phyloP scores from a whole-genome alignment of 2,888 invertebrate genomes.

The Synanthedon myopaeformis region DNA sequence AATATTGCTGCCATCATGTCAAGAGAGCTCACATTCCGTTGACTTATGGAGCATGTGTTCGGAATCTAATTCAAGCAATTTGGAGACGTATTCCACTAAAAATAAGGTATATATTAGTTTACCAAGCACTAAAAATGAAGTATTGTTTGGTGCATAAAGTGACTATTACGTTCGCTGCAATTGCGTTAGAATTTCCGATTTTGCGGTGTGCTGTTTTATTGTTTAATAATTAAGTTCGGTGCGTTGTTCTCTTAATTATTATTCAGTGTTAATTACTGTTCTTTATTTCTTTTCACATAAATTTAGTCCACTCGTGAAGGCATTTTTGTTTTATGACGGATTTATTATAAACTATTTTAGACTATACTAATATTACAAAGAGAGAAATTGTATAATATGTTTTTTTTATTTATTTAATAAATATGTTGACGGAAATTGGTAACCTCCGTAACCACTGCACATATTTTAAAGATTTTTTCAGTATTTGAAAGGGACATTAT shows the following conservation, averaged over 20 bases:
- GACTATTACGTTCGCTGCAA: conserved; percentile 7
- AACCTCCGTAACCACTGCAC: too few species aligned
- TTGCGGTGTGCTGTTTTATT: neutral
- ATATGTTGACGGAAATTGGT: too few species aligned
- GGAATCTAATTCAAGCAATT: neutral
- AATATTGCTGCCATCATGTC: conserved; percentile 37
- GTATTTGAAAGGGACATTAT: too few species aligned
- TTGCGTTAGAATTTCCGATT: neutral
- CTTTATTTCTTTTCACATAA: too few species aligned
- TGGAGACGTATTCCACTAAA: neutral
- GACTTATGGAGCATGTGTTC: conserved; percentile 19
- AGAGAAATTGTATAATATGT: too few species aligned
- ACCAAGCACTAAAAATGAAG: neutral
- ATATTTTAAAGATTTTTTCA: too few species aligned
- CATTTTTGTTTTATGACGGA: too few species aligned
- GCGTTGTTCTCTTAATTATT: neutral
- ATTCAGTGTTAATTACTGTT: too few species aligned
- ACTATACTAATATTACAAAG: too few species aligned
- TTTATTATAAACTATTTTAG: too few species aligned
- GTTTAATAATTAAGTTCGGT: neutral
- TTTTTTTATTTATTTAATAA: too few species aligned
- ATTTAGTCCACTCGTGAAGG: too few species aligned
- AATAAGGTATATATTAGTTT: neutral
- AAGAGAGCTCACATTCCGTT: conserved; percentile 33
- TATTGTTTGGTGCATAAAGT: conserved; percentile 3